Conservation (phyloP, 2,888 invertebrate genomes). For the Sceliomorpha sp. region DNA sequence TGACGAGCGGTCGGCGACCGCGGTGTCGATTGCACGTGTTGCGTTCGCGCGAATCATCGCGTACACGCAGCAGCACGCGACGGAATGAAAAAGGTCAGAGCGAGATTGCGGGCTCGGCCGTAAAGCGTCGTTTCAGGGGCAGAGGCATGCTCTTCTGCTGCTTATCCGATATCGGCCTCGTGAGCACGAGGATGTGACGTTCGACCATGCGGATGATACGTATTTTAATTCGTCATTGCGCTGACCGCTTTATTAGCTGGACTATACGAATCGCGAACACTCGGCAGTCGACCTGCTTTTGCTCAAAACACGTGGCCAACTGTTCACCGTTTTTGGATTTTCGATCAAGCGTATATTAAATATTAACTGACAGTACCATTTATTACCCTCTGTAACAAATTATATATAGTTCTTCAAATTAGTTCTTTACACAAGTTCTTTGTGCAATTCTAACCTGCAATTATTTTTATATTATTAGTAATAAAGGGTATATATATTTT, state of each 20-base stretch:
- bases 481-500: no score
- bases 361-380: no score
- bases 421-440: no score
- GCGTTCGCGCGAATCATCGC: conserved; percentile 49
- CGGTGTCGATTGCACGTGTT: conserved; percentile 50
- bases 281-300: conserved; percentile 28
- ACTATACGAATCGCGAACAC: conserved; percentile 21
- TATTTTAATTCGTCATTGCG: conserved; percentile 71
- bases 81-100: conserved; percentile 69
- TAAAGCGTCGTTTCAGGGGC: conserved; percentile 50
- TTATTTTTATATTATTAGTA: no score
- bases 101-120: conserved; percentile 43
- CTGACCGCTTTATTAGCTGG: conserved; percentile 50
- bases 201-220: conserved; percentile 56
- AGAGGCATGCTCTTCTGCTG: conserved; percentile 35
- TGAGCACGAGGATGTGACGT: conserved; percentile 72
- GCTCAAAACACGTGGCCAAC: conserved; percentile 13
- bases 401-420: no score
- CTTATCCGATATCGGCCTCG: conserved; percentile 24
- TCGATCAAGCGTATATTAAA: no score
- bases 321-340: neutral
- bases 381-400: no score
- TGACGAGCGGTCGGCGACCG: conserved; percentile 50
- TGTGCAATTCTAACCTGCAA: no score
- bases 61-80: conserved; percentile 57